Base-by-base conservation (phyloP, 2,797 vertebrate species). In the Tragopan temminckii region DNA sequence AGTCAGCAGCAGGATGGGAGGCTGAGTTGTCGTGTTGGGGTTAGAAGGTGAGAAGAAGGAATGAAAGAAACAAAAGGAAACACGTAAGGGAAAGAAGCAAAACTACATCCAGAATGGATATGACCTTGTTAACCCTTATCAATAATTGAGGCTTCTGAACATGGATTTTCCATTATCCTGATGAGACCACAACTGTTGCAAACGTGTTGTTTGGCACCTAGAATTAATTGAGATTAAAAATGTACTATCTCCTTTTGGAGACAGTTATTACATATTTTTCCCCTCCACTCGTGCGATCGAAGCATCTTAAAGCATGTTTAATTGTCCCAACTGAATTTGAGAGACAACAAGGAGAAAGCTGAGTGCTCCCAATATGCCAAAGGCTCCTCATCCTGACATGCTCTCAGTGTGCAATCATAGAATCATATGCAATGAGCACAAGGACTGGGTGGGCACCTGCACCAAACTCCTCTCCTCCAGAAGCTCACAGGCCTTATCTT, bases 161-260 rank as follows among this genome's bases (percentile, higher is more conserved):
- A 92, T 55, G 81, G 91, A 81, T 93, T 95, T 94, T 87, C 89
- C 89, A 55, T 94, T 78, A 78, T 61, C 78, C 35, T 75, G 77
- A 66, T 58, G 85, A 91, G 77, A 53, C 23, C 67, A 40, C 45
- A 80, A 64, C 62, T 68, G 29, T 35, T 85, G 48, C 66, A 80
- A 68, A 50, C 35, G 31, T 3, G 33, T 68, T 83, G 36, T 78
- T 83, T 53, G 50, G 66, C 72, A 85, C 62, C 35, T 69, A 35
- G 83, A 69, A 90, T 90, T 75, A 81, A 77, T 50, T 4, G 10
- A 50, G 35, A 85, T 86, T 71, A 93, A 86, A 85, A 83, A 89
- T 88, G 59, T 55, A 81, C 57, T 3, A 7, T 24, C 16, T 14
- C 40, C 17, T 79, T 76, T 70, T 33, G 45, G 33, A 61, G 61